These are phyloP conservation scores for Mormyrops attenuatus DNA, from an alignment of 2,797 vertebrate genomes.

Conservation along the genomic window DNA sequence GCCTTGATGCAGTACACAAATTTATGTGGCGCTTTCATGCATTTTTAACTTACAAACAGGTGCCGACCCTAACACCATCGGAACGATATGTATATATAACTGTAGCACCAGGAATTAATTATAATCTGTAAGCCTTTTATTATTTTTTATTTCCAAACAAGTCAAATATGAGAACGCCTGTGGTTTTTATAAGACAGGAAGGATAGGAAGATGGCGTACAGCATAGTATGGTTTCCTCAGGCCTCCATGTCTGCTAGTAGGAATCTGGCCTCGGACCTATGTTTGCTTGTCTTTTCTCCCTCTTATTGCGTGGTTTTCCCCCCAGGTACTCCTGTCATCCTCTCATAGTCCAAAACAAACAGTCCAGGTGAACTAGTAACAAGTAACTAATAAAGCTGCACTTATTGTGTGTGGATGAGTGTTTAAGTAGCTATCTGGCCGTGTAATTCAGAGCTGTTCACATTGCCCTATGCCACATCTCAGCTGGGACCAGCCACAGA, in stretches of 20 bases:
- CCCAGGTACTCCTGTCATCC: background rate
- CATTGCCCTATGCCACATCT: background rate
- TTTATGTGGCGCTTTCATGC: no score
- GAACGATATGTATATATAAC: background rate
- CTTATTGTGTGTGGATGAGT: background rate
- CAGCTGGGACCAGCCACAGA: background rate
- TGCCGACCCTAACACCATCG: no score
- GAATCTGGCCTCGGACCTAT: background rate
- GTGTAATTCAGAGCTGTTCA: background rate
- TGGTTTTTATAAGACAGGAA: background rate
- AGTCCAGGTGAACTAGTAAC: background rate
- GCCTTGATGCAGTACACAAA: no score
- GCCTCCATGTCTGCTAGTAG: background rate
- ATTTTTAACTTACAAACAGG: no score
- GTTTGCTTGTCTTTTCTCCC: background rate
- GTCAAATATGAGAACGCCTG: background rate
- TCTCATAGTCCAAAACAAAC: background rate
- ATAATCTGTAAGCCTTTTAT: background rate
- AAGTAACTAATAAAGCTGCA: background rate
- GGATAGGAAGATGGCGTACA: background rate
- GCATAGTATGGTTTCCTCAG: background rate
- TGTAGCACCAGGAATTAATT: background rate
- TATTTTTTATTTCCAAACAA: background rate
- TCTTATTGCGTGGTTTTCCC: background rate
- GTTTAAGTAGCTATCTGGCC: background rate